Percentiles rank a stretch among this genome's conserved stretches.
Conservation (phyloP, 2,888 invertebrate species). For the Morinoia aosen region DNA sequence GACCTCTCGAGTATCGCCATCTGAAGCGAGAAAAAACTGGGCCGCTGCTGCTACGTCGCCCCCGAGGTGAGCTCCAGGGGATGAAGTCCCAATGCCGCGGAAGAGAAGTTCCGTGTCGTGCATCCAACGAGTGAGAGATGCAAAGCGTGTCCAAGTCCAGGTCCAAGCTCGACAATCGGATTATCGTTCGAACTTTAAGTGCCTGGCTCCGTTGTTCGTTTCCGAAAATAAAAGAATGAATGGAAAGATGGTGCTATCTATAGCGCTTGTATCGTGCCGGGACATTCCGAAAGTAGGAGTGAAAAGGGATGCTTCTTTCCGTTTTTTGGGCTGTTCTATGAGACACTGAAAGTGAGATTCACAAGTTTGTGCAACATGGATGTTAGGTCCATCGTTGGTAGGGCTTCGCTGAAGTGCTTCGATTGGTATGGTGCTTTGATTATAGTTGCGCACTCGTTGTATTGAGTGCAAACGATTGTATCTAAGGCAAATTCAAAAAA, state of each 20-base stretch:
- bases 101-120: not conserved
- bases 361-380: not conserved
- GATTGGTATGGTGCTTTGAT: too few relatives aligned
- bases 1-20: not conserved
- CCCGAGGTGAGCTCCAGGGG: not conserved
- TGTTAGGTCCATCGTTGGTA: not conserved
- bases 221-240: not conserved
- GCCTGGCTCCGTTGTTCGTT: not conserved
- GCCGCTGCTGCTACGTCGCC: not conserved
- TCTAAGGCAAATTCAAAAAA: too few relatives aligned
- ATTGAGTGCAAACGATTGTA: not conserved
- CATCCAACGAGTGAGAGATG: slow-evolving; percentile 17
- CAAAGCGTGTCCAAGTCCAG: not conserved
- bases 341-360: not conserved
- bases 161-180: not conserved
- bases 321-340: not conserved
- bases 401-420: not conserved
- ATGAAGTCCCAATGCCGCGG: not conserved
- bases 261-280: not conserved
- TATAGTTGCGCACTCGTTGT: not conserved
- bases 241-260: not conserved
- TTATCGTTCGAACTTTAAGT: slow-evolving; percentile 17
- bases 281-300: not conserved
- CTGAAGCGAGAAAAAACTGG: not conserved
- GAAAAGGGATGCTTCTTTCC: not conserved